These are phyloP conservation scores for Myrmecophaga tridactyla DNA, from an alignment of 2,113 vertebrate species.

Conservation along the genomic window DNA sequence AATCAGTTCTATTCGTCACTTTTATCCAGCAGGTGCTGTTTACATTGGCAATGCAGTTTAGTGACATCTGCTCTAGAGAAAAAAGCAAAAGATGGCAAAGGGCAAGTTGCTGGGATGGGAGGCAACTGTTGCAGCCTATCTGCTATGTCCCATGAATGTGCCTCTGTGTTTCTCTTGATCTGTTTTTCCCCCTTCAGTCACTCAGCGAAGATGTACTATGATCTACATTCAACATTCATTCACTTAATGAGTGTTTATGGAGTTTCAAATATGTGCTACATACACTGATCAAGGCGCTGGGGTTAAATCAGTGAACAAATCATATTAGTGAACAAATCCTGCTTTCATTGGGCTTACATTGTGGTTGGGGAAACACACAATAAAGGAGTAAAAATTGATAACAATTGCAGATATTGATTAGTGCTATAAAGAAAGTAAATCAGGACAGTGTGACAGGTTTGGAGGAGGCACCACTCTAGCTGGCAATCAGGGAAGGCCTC, in stretches of 20 bases:
- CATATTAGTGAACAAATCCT: background rate
- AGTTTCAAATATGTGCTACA: background rate
- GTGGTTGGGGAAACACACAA: background rate
- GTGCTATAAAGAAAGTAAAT: background rate
- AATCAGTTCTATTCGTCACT: background rate
- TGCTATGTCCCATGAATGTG: too few relatives aligned
- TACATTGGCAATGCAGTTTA: background rate
- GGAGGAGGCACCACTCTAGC: background rate
- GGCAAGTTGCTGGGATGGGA: background rate
- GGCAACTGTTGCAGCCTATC: fast-evolving
- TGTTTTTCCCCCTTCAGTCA: background rate
- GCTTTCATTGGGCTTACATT: background rate
- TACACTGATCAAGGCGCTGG: background rate
- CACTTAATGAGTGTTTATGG: background rate
- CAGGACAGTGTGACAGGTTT: background rate
- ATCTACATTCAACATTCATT: background rate
- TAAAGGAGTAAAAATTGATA: background rate
- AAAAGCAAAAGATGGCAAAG: background rate
- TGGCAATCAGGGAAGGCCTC: background rate
- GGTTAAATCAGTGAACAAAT: background rate
- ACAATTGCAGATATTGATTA: background rate
- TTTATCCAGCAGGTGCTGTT: background rate
- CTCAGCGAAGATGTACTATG: background rate
- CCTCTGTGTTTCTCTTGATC: background rate
- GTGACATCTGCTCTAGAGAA: background rate